Base-by-base conservation (phyloP, 2,888 invertebrate genomes). In the Zaprionus lineosus region DNA sequence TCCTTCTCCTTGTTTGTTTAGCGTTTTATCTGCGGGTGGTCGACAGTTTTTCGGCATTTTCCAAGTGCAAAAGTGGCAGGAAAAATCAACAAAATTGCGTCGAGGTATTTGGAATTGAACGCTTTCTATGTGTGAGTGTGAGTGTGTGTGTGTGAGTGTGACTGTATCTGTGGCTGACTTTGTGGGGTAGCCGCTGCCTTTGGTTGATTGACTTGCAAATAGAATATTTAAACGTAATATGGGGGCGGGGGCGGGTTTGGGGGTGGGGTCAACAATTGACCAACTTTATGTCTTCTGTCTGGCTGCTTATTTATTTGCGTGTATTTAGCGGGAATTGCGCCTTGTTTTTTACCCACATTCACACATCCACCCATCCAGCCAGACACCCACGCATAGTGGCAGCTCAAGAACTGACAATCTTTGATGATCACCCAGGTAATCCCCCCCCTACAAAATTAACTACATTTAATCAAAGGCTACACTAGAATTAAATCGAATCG, bases 311-410 rank as follows among this genome's bases (percentile, higher is more conserved):
- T 69, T 68, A 68, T 68, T 57, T 41, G 57, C 46, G 37, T 34
- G 51, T 63, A 57, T 74, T 77, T 64, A 66, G 39, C 57, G 40
- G 31, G 63, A 75, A 73, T 58, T 82, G 73, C 78, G 78, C 63
- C 58, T 65, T 62, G 63, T 58, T 74, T 76, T 76, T 40, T 19
- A 31, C 5, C 24, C 33, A 47, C 48, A 34, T 74, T 62, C 59
- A 67, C 64, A 61, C 78, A 44, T 53, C 6, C 24, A 24, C 24
- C 6, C 24, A 8, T 8, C 6, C 24, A 24, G 1, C 24, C 7
- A 7, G 12, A 47, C 47, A 50, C 2, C 26, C 12, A 28, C 9
- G 5, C 14, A 36, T 37, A 16, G 2, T 7, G 2, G 11, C n/a
- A 33, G 9, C 15, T 34, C 16, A 57, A 34, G 52, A 58, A 51